Base-by-base conservation (phyloP, 2,888 invertebrate species). In the Pheosia tremula region DNA sequence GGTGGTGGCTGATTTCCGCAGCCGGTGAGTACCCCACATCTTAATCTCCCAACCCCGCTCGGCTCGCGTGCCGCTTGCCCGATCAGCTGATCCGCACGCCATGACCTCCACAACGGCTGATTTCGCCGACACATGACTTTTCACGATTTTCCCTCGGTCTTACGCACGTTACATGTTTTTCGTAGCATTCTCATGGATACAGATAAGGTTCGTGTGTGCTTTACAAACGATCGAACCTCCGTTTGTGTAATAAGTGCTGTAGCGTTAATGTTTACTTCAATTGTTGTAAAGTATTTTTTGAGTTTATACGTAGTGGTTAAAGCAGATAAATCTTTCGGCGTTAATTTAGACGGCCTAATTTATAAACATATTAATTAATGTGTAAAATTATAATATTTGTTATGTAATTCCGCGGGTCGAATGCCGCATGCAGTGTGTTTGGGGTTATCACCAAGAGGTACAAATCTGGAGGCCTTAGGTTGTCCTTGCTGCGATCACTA, bases 1-100 rank as follows among this genome's bases (percentile, higher is more conserved):
- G 91, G 90, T 94, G 93, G 93, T 93, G 93, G 93, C 91, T 93
- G 87, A 88, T 88, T 80, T 83, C 87, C 83, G 89, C 93, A 89
- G 90, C 92, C 93, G 94, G 94, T 94, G 81, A 93, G 93, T 93
- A 88, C 86, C 24, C 59, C 56, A 59, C 58, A 62, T 61, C 56
- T 59, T 62, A 55, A 58, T 63, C 56, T 64, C 53, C 47, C 11
- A 8, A 49, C 59, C 57, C 50, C 56, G n/a, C 58, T 62, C 62
- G 38, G 49, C 52, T 56, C 54, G 47, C 60, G 56, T 45, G 37
- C 13, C 56, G 43, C 47, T n/a, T 61, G 60, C 63, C 53, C 72
- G 77, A 86, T 82, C 91, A 91, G 89, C 90, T 90, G 90, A 84
- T 89, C 71, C 73, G 59, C 63, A 72, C 70, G 67, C 58, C 73